phyloP scores from a whole-genome alignment of 2,888 invertebrate species.

The Xestobium rufovillosum region DNA sequence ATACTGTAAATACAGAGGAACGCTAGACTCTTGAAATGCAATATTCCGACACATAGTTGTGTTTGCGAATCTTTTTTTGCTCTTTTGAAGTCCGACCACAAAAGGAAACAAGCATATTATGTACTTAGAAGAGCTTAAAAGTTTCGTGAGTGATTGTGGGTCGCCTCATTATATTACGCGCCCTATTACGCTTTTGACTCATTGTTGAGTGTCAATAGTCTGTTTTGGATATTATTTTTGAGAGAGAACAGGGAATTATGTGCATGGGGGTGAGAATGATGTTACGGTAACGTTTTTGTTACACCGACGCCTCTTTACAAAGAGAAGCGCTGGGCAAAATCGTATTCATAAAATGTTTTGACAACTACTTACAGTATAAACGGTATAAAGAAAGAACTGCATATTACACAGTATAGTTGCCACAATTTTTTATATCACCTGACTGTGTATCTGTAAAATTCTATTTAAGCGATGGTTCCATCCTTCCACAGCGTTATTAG shows the following conservation, averaged over 20 bases:
- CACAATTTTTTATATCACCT: too few species aligned
- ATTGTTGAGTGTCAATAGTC: conserved; percentile 15
- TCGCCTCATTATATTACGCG: conserved; percentile 29
- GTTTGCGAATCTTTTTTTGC: conserved; percentile 30
- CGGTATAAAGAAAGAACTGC: too few species aligned
- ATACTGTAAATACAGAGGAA: conserved; percentile 40
- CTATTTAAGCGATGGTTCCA: too few species aligned
- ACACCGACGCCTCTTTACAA: not conserved
- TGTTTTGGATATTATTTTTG: not conserved
- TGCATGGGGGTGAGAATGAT: not conserved
- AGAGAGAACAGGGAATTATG: not conserved
- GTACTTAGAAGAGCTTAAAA: conserved; percentile 22
- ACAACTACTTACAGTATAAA: too few species aligned
- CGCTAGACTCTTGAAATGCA: conserved; percentile 37
- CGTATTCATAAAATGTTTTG: too few species aligned
- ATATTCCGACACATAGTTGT: conserved; percentile 34
- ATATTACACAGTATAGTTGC: too few species aligned
- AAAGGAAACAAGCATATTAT: conserved; percentile 35
- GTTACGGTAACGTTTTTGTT: not conserved
- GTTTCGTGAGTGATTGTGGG: conserved; percentile 22
- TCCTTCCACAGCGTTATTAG: too few species aligned
- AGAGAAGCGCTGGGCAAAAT: too few species aligned
- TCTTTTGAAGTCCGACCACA: conserved; percentile 37
- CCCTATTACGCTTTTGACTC: conserved; percentile 30
- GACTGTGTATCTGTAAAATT: too few species aligned